These are phyloP conservation scores for Macrophya annulata DNA, from an alignment of 2,888 invertebrate genomes.

Conservation along the genomic window DNA sequence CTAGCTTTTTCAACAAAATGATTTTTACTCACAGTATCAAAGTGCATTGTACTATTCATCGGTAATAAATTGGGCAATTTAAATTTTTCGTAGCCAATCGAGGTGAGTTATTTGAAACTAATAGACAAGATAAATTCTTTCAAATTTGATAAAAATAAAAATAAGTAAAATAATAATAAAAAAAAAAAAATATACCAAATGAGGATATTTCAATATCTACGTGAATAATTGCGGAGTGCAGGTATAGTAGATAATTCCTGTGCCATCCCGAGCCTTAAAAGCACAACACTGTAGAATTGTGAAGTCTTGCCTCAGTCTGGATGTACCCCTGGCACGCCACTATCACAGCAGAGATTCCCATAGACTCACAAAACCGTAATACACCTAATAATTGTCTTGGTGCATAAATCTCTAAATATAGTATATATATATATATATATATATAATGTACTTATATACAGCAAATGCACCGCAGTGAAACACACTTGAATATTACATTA, in stretches of 20 bases:
- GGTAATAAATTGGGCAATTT: not conserved
- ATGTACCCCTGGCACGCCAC: constrained; percentile 54
- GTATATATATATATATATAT: too few species aligned
- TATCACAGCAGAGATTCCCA: constrained; percentile 47
- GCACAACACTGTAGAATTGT: constrained; percentile 54
- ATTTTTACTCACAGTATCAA: not conserved
- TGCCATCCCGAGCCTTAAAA: constrained; percentile 51
- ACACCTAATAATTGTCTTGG: constrained; percentile 18
- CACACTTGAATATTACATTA: constrained; percentile 8
- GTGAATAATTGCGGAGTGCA: constrained; percentile 46
- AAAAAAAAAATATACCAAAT: not conserved
- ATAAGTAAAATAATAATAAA: not conserved
- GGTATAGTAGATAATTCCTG: constrained; percentile 50
- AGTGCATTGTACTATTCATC: not conserved
- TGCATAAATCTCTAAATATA: constrained; percentile 37
- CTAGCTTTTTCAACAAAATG: not conserved
- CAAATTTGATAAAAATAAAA: not conserved
- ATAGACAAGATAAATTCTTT: not conserved
- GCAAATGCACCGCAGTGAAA: not conserved
- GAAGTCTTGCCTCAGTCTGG: constrained; percentile 52
- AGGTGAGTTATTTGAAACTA: not conserved
- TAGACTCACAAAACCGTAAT: constrained; percentile 32
- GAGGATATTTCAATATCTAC: not conserved
- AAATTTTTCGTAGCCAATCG: not conserved
- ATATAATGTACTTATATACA: not conserved